Evolutionary conservation across 2,888 invertebrate genomes (phyloP), one percentile per base, ranked within the genome.

Genomic region (Halictus ligatus): DNA sequence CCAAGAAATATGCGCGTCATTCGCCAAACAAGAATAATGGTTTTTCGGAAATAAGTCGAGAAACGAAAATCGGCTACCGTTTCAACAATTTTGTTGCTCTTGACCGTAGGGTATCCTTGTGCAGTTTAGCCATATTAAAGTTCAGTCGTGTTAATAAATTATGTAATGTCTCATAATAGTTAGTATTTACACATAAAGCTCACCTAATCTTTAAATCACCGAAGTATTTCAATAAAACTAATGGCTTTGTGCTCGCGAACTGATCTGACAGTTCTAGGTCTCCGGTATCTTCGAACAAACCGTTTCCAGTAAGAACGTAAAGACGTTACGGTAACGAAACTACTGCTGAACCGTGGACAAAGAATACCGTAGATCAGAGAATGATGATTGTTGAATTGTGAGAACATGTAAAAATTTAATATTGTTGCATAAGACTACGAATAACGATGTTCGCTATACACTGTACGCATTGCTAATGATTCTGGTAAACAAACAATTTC

Each of bases 51-150:
- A 75, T 64, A 43, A 58, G 5, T n/a, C 15, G 69, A 58, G 35
- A 88, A 85, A 87, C 77, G 72, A 87, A 83, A 75, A 81, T 80
- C 25, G 75, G 80, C 87, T 93, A 93, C 92, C 93, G 92, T 91
- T 92, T 91, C 43, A 87, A 83, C 35, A 92, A 89, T 89, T 91
- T 92, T 83, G 85, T 88, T 86, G 90, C 86, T 87, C 85, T 78
- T 75, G 88, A 88, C 35, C 85, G 89, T 75, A 91, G 80, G 84
- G 80, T 78, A 86, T 82, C 87, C 88, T 91, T 93, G 60, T 83
- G 79, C 50, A 88, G 75, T 89, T 87, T 92, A 35, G 89, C 78
- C 92, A 92, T 92, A 78, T 81, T 83, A 84, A 54, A 71, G 6
- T 76, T 84, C n/a, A 81, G 80, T 18, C 54, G 76, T 74, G 7